Evolutionary conservation across 2,797 vertebrate species (phyloP), one percentile per base, ranked within the genome.

Genomic region (Artibeus jamaicensis): DNA sequence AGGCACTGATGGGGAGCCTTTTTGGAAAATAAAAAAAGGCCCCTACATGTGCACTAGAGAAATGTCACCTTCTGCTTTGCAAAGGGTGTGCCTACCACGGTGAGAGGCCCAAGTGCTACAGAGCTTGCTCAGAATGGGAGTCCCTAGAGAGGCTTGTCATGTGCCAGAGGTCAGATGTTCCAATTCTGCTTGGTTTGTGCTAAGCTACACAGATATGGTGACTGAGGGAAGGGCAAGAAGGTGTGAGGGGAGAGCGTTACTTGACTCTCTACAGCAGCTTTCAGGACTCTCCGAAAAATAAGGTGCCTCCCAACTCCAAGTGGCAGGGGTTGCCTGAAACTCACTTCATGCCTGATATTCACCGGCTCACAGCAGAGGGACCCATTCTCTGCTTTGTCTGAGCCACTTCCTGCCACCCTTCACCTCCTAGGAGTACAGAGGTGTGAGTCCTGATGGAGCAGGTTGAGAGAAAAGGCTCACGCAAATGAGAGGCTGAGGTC

Each of bases 11-110:
- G 62, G 21, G 53, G 68, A 92, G 48, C n/a, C 78, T 68, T 92
- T 57, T 92, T 91, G 76, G 93, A 93, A 95, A 89, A 84, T 46
- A 84, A 89, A 86, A 77, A 81, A 96, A 89, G 84, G 24, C 46
- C 50, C 37, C 59, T 39, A 18, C 37, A 39, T 14, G 19, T 50
- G 37, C 78, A 53, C 50, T 67, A 68, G 73, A 95, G 76, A 97
- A 97, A 96, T 96, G 94, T 76, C 96, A 89, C 88, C 82, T 97
- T 97, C 96, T 96, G 95, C 96, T 96, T 95, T 95, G 92, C 34
- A 73, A 95, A 95, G 94, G 88, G 68, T 88, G 44, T 48, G 82
- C 37, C 78, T 85, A 91, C 94, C 85, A 34, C 2, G 2, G 29
- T 12, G 1, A 89, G 39, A 78, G 67, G 39, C 39, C 46, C 46